A percentile compares a stretch with the other conserved stretches of the same genome.
Conservation (phyloP, 1,140 invertebrate genomes). For the Lordiphosa collinella region DNA sequence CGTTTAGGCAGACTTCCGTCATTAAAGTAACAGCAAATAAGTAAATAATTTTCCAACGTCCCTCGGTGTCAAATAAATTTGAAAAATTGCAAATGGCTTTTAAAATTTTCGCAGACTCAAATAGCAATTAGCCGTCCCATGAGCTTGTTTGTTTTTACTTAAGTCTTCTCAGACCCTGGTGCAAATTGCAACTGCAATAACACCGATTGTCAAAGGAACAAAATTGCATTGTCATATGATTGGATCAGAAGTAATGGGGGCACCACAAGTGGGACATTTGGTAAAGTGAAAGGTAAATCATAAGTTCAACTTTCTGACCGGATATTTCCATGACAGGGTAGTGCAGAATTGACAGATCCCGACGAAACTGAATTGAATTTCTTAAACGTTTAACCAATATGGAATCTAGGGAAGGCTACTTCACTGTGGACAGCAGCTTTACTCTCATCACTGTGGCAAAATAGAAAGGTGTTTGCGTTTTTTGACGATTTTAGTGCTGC, state of each 20-base stretch:
- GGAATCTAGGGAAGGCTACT: too few species aligned
- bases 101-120: slow-evolving; percentile 10
- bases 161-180: slow-evolving; percentile 3
- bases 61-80: slow-evolving; percentile 19
- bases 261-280: slow-evolving; percentile 28
- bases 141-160: slow-evolving; percentile 19
- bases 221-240: slow-evolving; percentile 60
- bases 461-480: too few species aligned
- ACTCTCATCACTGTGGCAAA: too few species aligned
- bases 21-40: slow-evolving; percentile 18
- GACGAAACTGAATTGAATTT: background rate
- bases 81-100: slow-evolving; percentile 28
- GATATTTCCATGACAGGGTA: slow-evolving; percentile 1
- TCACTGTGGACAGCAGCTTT: too few species aligned
- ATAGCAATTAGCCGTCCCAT: slow-evolving; percentile 36
- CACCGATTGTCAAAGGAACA: slow-evolving; percentile 18
- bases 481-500: too few species aligned
- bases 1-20: slow-evolving; percentile 13
- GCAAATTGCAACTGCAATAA: slow-evolving; percentile 19
- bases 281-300: slow-evolving; percentile 57
- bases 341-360: background rate
- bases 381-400: too few species aligned
- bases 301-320: background rate
- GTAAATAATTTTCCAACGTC: slow-evolving; percentile 28
- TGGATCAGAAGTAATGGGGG: slow-evolving; percentile 48